Percentiles rank a stretch among this genome's conserved stretches.
phyloP scores from a whole-genome alignment of 2,797 vertebrate genomes.

The Botia kubotai region DNA sequence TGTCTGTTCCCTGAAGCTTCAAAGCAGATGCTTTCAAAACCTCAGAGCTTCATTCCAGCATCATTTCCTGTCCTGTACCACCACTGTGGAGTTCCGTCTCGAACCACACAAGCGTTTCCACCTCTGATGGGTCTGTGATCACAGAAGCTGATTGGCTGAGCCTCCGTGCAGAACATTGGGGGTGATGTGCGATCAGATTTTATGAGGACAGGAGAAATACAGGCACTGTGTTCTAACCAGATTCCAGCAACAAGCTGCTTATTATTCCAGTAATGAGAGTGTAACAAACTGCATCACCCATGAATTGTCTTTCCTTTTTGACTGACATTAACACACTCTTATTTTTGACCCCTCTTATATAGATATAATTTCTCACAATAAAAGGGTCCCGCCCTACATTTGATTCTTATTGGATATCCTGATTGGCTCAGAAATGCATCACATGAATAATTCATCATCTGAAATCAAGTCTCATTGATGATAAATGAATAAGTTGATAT shows the following conservation, averaged over 20 bases:
- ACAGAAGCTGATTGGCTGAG: background rate
- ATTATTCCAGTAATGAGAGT: background rate
- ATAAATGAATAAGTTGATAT: no score
- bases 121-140: slow-evolving; percentile 32
- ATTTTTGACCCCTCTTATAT: no score
- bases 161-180: slow-evolving; percentile 20
- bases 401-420: no score
- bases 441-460: no score
- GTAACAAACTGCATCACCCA: no score
- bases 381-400: no score
- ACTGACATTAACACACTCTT: no score
- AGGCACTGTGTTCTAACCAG: slow-evolving; percentile 27
- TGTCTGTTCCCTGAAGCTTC: background rate
- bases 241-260: background rate
- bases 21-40: slow-evolving; percentile 31
- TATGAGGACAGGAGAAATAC: slow-evolving; percentile 29
- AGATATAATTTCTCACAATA: no score
- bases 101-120: slow-evolving; percentile 44
- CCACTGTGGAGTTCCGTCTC: slow-evolving; percentile 78
- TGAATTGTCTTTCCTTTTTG: no score
- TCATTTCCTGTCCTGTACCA: slow-evolving; percentile 81
- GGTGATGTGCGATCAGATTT: background rate
- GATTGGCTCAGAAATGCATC: no score
- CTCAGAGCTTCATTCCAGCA: slow-evolving; percentile 50
- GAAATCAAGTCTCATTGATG: no score